Conservation (phyloP, 2,113 vertebrate genomes). For the Riparia riparia region DNA sequence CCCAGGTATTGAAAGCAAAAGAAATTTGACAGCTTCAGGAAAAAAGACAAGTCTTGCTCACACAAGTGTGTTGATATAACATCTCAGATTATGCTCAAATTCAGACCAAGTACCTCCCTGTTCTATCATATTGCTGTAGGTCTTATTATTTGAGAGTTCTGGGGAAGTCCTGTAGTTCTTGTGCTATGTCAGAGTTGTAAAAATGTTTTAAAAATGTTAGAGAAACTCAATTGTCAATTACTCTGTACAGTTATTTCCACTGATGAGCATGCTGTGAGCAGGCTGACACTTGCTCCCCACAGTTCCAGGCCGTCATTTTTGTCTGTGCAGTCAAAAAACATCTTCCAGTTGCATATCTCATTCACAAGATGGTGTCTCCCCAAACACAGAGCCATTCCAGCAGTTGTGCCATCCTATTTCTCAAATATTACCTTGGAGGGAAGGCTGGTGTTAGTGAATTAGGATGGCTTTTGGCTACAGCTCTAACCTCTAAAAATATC, state of each 20-base stretch:
- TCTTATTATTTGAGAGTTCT: not conserved
- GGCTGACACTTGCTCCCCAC: not conserved
- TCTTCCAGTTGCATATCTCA: not conserved
- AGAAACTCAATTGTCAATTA: not conserved
- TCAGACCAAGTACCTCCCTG: not conserved
- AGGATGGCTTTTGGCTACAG: not conserved
- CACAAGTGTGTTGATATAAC: not conserved
- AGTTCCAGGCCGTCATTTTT: not conserved
- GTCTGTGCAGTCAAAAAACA: not conserved
- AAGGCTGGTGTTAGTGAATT: not conserved
- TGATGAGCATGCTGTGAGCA: not conserved
- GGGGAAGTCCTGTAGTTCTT: not conserved
- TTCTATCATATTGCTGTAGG: not conserved
- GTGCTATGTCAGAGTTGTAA: not conserved
- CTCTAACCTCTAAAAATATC: not conserved
- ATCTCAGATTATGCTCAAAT: not conserved
- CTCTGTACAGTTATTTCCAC: not conserved
- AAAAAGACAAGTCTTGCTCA: not conserved
- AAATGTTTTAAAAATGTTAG: not conserved
- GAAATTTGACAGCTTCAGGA: not conserved
- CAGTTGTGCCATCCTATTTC: not conserved
- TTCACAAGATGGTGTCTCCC: not conserved
- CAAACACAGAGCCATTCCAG: not conserved
- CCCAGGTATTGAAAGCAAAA: constrained; percentile 31
- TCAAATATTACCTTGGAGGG: not conserved